These are phyloP conservation scores for Zaprionus kolodkinae DNA, from an alignment of 1,140 invertebrate genomes.

Conservation along the genomic window DNA sequence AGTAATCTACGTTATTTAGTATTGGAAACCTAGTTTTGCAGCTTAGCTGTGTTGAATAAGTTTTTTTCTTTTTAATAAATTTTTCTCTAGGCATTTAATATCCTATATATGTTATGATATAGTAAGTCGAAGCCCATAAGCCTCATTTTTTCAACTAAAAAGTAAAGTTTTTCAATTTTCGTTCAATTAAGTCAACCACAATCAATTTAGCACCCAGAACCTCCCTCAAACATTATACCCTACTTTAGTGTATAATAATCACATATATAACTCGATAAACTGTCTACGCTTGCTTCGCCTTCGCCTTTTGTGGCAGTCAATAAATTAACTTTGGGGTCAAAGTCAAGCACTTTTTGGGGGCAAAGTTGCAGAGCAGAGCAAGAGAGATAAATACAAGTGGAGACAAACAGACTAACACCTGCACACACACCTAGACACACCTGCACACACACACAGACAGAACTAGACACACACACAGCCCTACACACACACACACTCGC, in stretches of 20 bases:
- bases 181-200: background rate
- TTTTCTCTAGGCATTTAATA: too few relatives aligned
- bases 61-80: too few relatives aligned
- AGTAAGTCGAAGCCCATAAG: accelerated
- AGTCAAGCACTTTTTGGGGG: constrained; percentile 14
- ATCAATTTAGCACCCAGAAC: background rate
- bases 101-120: background rate
- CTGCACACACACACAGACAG: background rate
- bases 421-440: constrained; percentile 4
- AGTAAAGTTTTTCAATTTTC: background rate
- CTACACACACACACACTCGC: background rate
- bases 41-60: too few relatives aligned
- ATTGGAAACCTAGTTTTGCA: background rate
- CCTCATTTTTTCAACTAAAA: background rate
- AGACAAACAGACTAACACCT: background rate
- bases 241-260: background rate
- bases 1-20: background rate
- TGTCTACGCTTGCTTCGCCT: constrained; percentile 1
- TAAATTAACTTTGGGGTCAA: constrained; percentile 19
- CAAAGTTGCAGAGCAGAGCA: constrained; percentile 1
- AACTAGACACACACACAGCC: background rate
- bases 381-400: background rate
- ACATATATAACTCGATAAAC: background rate
- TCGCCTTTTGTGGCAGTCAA: constrained; percentile 5
- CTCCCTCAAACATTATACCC: background rate